Evolutionary conservation across 2,113 vertebrate genomes (phyloP).

Genomic region (Halichoerus grypus): DNA sequence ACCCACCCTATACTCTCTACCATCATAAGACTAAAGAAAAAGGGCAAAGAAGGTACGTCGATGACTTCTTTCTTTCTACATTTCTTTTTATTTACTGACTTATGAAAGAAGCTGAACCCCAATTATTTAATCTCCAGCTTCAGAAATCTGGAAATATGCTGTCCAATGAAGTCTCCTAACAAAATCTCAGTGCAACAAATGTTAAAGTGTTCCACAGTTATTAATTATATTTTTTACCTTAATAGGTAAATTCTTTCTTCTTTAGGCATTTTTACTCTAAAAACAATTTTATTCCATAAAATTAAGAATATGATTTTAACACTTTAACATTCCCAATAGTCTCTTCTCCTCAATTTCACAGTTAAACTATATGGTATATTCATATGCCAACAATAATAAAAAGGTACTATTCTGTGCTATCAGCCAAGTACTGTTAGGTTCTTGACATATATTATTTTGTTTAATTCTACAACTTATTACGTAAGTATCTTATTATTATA

Average conservation of each 20-base stretch:
- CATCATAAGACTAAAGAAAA: constrained; percentile 9
- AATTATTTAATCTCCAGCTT: constrained; percentile 36
- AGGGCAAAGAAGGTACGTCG: neutral
- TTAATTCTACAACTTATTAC: constrained; percentile 38
- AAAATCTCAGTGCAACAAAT: constrained; percentile 22
- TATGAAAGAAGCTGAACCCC: constrained; percentile 15
- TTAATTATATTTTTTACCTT: constrained; percentile 12
- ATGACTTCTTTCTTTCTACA: neutral
- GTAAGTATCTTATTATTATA: neutral
- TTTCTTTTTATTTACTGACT: constrained; percentile 64
- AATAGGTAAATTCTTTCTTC: neutral
- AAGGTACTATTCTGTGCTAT: constrained; percentile 3
- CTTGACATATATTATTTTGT: neutral
- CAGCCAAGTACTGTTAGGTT: neutral
- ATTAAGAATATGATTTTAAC: constrained; percentile 44
- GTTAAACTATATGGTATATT: neutral
- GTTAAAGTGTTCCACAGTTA: neutral
- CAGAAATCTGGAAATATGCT: constrained; percentile 47
- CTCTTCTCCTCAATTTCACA: neutral
- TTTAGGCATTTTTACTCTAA: constrained; percentile 44
- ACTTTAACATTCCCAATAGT: constrained; percentile 43
- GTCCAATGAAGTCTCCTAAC: neutral
- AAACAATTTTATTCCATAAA: neutral
- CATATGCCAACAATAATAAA: constrained; percentile 52
- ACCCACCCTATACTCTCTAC: neutral